phyloP scores from a whole-genome alignment of 2,113 vertebrate genomes.

The Arothron firmamentum region DNA sequence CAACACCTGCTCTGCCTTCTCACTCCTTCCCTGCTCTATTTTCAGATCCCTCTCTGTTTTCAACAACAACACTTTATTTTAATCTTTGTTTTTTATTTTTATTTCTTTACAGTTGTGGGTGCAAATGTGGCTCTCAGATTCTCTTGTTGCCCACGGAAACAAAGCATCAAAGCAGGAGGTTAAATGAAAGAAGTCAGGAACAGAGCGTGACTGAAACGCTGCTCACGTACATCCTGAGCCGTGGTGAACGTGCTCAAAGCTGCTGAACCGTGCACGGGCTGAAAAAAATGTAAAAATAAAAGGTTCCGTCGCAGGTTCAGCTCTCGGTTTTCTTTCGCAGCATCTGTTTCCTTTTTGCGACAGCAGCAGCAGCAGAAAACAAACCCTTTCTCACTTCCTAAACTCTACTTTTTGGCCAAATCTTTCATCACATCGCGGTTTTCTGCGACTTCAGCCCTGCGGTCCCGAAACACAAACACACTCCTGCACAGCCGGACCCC shows the following conservation, averaged over 20 bases:
- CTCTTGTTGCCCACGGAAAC: too few species aligned
- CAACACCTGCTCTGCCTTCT: conserved; percentile 18
- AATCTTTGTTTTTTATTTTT: background rate
- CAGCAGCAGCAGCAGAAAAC: conserved; percentile 12
- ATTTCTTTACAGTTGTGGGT: too few species aligned
- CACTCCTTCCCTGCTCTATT: background rate
- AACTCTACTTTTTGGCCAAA: conserved; percentile 46
- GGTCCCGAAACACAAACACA: conserved; percentile 47
- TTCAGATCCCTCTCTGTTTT: too few species aligned
- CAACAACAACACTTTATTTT: background rate
- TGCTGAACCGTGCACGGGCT: conserved; percentile 24
- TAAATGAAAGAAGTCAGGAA: too few species aligned
- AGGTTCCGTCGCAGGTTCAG: too few species aligned
- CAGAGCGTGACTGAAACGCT: background rate
- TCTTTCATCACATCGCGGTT: conserved; percentile 20
- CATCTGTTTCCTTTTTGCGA: conserved; percentile 72
- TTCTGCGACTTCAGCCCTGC: conserved; percentile 33
- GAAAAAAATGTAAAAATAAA: conserved; percentile 8
- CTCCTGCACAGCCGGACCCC: conserved; percentile 4
- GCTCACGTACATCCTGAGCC: background rate
- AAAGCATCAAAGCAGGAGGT: too few species aligned
- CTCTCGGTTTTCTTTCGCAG: conserved; percentile 22
- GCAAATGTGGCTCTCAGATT: too few species aligned
- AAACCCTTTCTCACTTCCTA: conserved; percentile 62
- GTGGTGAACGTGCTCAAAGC: background rate